These are phyloP conservation scores for Eubasilissa regina DNA, from an alignment of 1,140 invertebrate species.

Conservation along the genomic window DNA sequence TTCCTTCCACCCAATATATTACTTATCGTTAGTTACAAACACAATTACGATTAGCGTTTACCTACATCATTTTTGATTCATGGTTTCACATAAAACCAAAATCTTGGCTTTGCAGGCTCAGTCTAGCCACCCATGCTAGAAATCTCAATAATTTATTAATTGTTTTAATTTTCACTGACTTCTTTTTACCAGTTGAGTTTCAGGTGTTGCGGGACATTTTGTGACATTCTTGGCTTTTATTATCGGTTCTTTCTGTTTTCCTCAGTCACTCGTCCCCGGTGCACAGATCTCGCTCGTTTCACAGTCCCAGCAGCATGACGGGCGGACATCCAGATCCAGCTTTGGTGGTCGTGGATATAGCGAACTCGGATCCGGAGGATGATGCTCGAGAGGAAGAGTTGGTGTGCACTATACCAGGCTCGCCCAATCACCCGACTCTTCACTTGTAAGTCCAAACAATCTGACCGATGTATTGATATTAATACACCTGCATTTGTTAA, in stretches of 20 bases:
- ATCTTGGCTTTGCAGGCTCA: too few relatives aligned
- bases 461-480: too few relatives aligned
- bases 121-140: too few relatives aligned
- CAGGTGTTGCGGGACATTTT: neutral
- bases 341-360: conserved; percentile 7
- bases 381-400: conserved; percentile 36
- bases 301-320: conserved; percentile 37
- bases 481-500: too few relatives aligned
- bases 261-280: conserved; percentile 69
- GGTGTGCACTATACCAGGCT: conserved; percentile 49
- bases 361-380: conserved; percentile 52
- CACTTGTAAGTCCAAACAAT: conserved; percentile 28
- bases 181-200: neutral
- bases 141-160: too few relatives aligned
- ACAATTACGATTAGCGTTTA: too few relatives aligned
- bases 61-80: too few relatives aligned
- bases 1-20: too few relatives aligned
- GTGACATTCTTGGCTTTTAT: neutral
- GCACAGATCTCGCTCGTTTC: conserved; percentile 70
- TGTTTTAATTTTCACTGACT: too few relatives aligned
- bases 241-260: conserved; percentile 19
- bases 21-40: too few relatives aligned
- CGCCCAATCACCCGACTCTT: conserved; percentile 35
- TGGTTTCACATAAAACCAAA: too few relatives aligned
- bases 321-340: neutral